Percentiles rank a stretch among this genome's conserved stretches.
phyloP scores from a whole-genome alignment of 2,113 vertebrate species.

The Crypturellus undulatus region DNA sequence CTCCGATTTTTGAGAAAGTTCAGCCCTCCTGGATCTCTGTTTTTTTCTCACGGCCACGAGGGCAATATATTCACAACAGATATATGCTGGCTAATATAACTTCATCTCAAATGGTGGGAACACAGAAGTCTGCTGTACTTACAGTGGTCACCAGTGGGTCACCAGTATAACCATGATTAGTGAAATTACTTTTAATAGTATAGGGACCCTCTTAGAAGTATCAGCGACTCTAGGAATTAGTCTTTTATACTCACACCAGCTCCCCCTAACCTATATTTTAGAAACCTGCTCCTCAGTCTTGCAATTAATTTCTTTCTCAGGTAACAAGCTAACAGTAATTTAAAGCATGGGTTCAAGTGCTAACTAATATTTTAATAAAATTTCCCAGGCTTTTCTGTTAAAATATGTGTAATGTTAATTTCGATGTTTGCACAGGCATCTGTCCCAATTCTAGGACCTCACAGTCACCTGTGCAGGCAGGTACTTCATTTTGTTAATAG shows the following conservation, averaged over 20 bases:
- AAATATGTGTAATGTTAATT: neutral
- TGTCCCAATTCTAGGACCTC: neutral
- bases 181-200: neutral
- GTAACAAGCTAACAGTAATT: neutral
- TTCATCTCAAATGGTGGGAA: neutral
- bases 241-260: neutral
- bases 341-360: neutral
- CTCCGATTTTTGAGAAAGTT: neutral
- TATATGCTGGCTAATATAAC: neutral
- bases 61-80: neutral
- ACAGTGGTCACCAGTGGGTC: neutral
- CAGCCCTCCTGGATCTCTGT: neutral
- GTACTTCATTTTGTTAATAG: neutral
- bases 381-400: neutral
- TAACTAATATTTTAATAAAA: neutral
- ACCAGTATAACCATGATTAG: neutral
- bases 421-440: neutral
- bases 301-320: neutral
- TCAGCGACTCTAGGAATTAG: neutral
- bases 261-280: neutral
- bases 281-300: neutral
- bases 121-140: neutral
- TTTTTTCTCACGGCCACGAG: neutral
- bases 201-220: neutral
- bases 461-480: neutral